phyloP scores from a whole-genome alignment of 2,113 vertebrate species.

The Lonchura striata region DNA sequence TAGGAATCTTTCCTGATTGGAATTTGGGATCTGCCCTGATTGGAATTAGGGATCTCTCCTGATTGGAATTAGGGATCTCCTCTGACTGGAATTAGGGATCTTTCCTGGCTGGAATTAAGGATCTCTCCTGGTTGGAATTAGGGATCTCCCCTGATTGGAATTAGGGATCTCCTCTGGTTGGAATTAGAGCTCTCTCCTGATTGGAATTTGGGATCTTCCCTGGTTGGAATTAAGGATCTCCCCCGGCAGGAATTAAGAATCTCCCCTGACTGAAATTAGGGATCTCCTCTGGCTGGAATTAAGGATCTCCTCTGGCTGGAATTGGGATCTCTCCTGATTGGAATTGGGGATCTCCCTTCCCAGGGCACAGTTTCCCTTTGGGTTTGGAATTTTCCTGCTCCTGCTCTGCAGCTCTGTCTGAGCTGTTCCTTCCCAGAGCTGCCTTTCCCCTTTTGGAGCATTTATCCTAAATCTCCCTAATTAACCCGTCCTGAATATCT shows the following conservation, averaged over 20 bases:
- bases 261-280: accelerated
- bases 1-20: accelerated
- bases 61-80: neutral
- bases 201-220: neutral
- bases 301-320: neutral
- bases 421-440: neutral
- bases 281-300: neutral
- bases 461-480: neutral
- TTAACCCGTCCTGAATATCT: neutral
- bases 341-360: neutral
- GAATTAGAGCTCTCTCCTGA: neutral
- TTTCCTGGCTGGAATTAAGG: accelerated
- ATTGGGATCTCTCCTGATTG: too few species aligned
- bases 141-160: neutral
- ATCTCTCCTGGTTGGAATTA: accelerated
- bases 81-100: accelerated
- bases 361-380: neutral
- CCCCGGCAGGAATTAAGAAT: accelerated
- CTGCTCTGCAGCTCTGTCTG: neutral
- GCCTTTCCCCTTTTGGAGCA: neutral
- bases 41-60: neutral
- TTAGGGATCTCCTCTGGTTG: neutral
- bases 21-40: neutral
- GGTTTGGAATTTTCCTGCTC: neutral
- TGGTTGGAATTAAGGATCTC: neutral